Conservation (phyloP, 1,140 invertebrate genomes). For the Drosophila rhopaloa region DNA sequence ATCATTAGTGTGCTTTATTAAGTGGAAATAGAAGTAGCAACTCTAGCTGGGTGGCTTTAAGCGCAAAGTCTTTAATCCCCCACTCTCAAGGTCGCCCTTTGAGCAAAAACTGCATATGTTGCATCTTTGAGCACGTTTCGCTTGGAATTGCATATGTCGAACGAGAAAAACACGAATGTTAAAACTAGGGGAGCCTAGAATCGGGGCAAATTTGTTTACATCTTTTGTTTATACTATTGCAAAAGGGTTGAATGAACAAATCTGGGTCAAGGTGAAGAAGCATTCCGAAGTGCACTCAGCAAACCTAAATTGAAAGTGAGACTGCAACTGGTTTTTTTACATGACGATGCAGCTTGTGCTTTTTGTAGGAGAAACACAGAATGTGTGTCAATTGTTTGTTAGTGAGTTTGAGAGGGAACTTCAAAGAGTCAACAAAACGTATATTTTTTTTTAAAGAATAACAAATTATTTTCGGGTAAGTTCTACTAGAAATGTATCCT, state of each 20-base stretch:
- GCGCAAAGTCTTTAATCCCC: conserved; percentile 35
- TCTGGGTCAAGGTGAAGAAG: conserved; percentile 73
- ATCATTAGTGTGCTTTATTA: conserved; percentile 82
- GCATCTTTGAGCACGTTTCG: conserved; percentile 55
- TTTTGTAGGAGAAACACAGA: background rate
- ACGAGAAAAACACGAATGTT: conserved; percentile 48
- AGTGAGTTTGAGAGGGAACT: background rate
- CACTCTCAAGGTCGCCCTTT: conserved; percentile 63
- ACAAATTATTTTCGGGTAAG: no score
- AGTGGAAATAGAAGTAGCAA: conserved; percentile 64
- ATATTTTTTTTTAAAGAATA: no score
- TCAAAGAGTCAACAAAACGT: background rate
- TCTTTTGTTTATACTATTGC: conserved; percentile 31
- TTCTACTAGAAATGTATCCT: no score
- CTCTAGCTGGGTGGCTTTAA: conserved; percentile 36
- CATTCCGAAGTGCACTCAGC: conserved; percentile 32
- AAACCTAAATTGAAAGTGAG: conserved; percentile 26
- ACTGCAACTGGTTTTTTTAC: conserved; percentile 23
- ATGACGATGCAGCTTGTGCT: conserved; percentile 14
- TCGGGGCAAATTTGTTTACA: conserved; percentile 22
- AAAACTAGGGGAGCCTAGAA: conserved; percentile 11
- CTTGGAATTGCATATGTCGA: conserved; percentile 33
- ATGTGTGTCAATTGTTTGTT: conserved; percentile 56
- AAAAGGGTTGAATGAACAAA: conserved; percentile 37
- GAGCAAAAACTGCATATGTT: conserved; percentile 47